phyloP scores from a whole-genome alignment of 2,888 invertebrate genomes.

The Halictus quadricinctus region DNA sequence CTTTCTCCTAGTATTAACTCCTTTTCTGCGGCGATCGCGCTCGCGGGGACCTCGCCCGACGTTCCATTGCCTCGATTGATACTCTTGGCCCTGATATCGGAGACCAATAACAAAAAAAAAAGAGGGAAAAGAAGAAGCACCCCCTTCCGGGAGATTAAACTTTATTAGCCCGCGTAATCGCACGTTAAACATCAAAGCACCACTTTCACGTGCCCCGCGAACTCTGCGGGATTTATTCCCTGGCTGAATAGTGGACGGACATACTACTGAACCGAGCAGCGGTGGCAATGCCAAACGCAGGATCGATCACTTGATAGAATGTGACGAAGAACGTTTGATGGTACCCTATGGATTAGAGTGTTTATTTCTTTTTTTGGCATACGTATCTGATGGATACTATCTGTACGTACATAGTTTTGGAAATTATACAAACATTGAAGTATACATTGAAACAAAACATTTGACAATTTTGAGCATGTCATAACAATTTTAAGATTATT shows the following conservation, averaged over 20 bases:
- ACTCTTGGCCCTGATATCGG: constrained; percentile 45
- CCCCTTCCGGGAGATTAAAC: constrained; percentile 10
- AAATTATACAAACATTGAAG: too few species aligned
- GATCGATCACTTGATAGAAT: neutral
- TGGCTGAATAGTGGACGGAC: neutral
- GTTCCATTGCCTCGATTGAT: constrained; percentile 54
- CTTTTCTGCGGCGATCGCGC: constrained; percentile 33
- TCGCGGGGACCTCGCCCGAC: constrained; percentile 29
- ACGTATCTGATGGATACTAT: too few species aligned
- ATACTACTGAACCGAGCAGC: neutral
- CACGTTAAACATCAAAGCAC: neutral
- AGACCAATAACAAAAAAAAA: constrained; percentile 1
- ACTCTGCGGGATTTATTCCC: too few species aligned
- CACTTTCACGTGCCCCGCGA: neutral
- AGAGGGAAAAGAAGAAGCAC: constrained; percentile 33
- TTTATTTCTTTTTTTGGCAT: neutral
- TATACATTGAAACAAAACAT: too few species aligned
- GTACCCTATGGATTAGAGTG: neutral
- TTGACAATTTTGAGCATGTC: too few species aligned
- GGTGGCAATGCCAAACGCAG: neutral
- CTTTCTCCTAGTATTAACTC: constrained; percentile 50
- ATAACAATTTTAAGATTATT: too few species aligned
- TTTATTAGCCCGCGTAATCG: constrained; percentile 20
- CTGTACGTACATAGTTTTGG: too few species aligned
- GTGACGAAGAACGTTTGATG: neutral